Evolutionary conservation across 2,797 vertebrate genomes (phyloP).

Genomic region (Falco naumanni): DNA sequence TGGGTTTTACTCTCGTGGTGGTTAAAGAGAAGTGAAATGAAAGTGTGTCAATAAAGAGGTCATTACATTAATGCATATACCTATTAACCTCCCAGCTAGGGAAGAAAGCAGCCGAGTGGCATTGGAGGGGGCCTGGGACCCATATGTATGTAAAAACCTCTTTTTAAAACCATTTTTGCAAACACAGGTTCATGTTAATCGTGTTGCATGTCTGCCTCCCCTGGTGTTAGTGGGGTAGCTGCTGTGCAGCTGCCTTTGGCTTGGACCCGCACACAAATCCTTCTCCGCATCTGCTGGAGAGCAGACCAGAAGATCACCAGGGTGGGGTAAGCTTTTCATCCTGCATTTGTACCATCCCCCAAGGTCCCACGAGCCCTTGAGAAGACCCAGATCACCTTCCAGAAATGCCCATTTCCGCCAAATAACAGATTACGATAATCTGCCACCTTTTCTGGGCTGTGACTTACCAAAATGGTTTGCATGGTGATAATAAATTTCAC

Average conservation of each 20-base stretch:
- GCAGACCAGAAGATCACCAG: background rate
- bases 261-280: background rate
- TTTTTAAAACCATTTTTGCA: background rate
- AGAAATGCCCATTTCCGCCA: background rate
- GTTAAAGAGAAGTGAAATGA: constrained; percentile 60
- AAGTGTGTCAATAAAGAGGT: constrained; percentile 66
- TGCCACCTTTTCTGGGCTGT: background rate
- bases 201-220: accelerated
- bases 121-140: background rate
- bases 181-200: accelerated
- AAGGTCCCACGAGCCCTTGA: background rate
- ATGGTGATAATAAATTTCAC: background rate
- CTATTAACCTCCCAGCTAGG: constrained; percentile 68
- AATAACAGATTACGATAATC: background rate
- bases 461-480: background rate
- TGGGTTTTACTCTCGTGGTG: constrained; percentile 54
- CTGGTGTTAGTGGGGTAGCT: accelerated
- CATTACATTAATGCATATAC: constrained; percentile 47
- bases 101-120: background rate
- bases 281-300: background rate
- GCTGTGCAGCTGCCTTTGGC: background rate
- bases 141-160: accelerated
- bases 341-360: background rate
- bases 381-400: background rate
- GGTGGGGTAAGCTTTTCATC: background rate